Conservation (phyloP, 2,113 vertebrate genomes). For the Halichoerus grypus region DNA sequence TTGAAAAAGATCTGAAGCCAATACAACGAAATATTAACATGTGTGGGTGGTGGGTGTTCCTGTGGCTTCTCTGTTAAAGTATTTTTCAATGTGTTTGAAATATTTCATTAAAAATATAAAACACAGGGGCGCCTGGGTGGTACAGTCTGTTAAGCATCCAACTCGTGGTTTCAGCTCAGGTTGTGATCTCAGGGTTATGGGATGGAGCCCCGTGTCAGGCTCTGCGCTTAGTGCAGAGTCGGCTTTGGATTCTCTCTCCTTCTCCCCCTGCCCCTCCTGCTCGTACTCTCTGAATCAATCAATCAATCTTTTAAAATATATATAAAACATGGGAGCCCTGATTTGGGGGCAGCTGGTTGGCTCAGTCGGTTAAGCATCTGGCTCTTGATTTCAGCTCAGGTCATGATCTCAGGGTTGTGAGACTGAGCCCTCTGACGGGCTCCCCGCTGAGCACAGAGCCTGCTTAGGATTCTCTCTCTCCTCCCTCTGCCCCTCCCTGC, state of each 20-base stretch:
- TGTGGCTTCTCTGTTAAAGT: neutral
- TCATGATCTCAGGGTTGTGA: neutral
- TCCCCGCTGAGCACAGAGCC: neutral
- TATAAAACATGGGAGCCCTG: neutral
- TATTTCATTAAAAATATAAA: neutral
- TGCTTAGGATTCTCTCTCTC: neutral
- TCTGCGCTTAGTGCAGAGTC: neutral
- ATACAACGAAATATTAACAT: neutral
- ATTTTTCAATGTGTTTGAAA: conserved; percentile 31
- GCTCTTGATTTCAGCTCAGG: neutral
- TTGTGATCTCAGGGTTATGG: neutral
- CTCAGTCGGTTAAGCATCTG: neutral
- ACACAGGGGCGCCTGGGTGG: neutral
- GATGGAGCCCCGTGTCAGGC: neutral
- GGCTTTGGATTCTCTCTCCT: neutral
- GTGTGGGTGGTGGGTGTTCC: neutral
- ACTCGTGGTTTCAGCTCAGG: neutral
- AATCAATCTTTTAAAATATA: no score
- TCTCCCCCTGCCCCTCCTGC: neutral
- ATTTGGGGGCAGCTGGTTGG: neutral
- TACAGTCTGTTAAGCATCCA: neutral
- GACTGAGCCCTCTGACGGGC: neutral
- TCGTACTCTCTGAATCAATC: neutral
- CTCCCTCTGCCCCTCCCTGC: neutral
- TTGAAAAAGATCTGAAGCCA: neutral